These are phyloP conservation scores for Thunnus thynnus DNA, from an alignment of 2,113 vertebrate species.

Conservation along the genomic window DNA sequence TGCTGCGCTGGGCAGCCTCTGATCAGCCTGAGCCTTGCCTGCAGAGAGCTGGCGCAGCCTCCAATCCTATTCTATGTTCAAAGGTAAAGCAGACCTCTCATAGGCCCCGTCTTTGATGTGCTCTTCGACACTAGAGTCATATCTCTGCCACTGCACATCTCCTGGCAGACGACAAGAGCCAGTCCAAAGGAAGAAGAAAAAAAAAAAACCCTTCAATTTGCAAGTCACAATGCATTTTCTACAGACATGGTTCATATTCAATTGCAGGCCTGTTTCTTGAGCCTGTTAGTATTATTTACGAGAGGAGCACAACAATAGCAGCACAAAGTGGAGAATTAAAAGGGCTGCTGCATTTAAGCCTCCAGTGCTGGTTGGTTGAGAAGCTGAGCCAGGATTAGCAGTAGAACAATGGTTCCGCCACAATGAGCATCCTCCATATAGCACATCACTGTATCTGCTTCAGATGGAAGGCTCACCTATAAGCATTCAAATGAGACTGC, in stretches of 20 bases:
- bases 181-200: conserved; percentile 59
- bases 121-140: conserved; percentile 90
- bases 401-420: conserved; percentile 76
- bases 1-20: conserved; percentile 81
- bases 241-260: conserved; percentile 76
- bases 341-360: conserved; percentile 77
- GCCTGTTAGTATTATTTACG: conserved; percentile 73
- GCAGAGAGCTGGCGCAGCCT: conserved; percentile 89
- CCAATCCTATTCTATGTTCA: conserved; percentile 89
- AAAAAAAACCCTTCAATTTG: conserved; percentile 86
- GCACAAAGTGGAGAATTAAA: conserved; percentile 76
- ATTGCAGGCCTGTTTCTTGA: conserved; percentile 64
- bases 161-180: conserved; percentile 86
- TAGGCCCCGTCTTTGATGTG: conserved; percentile 89
- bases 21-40: conserved; percentile 86
- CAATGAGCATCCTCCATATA: conserved; percentile 79
- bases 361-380: conserved; percentile 74
- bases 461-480: conserved; percentile 72
- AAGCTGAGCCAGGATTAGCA: conserved; percentile 77
- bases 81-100: conserved; percentile 88
- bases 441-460: conserved; percentile 62
- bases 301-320: conserved; percentile 71
- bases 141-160: conserved; percentile 86
- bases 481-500: conserved; percentile 55
- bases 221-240: conserved; percentile 83